Base-by-base conservation (phyloP, 2,113 vertebrate species). In the Psettodes erumei region DNA sequence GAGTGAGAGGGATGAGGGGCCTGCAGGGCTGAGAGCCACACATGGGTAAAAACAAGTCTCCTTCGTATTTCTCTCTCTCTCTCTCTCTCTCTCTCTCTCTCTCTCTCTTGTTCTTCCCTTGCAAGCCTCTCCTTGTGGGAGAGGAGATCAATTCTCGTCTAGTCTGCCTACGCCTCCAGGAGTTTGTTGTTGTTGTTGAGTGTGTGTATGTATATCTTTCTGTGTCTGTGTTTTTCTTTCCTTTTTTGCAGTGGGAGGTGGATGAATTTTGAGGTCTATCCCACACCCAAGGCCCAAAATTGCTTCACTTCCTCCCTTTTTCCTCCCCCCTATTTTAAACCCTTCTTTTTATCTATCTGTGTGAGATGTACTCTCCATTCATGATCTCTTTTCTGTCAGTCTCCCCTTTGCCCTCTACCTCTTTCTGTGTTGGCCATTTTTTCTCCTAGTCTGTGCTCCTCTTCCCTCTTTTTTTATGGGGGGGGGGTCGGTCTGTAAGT, bases 121-220 rank as follows among this genome's bases (percentile, higher is more conserved):
- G 73, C 81, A 69, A 88, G 82, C 79, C 60, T 87, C 81, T 90
- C 89, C 89, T 90, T 85, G 89, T 89, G 89, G 91, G 91, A 92
- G 84, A 83, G 72, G 43, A 90, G 90, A 94, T 94, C 92, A 93
- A 94, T 94, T 93, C 86, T 89, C 71, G 90, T 93, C 90, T 94
- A 91, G 92, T 93, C 92, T 91, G 82, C 75, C 85, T 87, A 89
- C 81, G 89, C 92, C 91, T 93, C 89, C 85, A 92, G 93, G 90
- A 92, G 79, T 89, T 85, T 88, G 85, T 86, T 89, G 74, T 81
- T 87, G 66, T 79, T 79, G 83, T 60, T 78, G 81, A 63, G 70
- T 75, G 79, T 72, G 47, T 79, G 75, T 80, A 62, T 81, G 61
- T 77, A 71, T 80, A 76, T 75, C 59, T 56, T 53, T 86, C 71